Evolutionary conservation across 1,140 invertebrate species (phyloP), one percentile per base, ranked within the genome.

Genomic region (Drosophila pandora): DNA sequence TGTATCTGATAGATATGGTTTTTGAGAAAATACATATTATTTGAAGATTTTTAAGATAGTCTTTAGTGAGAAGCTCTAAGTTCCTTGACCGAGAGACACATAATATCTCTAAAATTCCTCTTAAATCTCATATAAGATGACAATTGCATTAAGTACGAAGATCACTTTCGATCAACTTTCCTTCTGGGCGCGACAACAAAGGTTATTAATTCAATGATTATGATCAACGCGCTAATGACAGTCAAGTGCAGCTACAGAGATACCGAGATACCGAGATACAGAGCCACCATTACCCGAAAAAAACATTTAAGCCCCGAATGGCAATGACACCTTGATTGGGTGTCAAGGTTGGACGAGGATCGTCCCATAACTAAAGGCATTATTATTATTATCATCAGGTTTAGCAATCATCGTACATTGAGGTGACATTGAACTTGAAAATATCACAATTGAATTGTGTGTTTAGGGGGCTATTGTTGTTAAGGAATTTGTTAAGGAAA

Each of bases 181-280:
- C 52, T 74, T 59, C 32, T 37, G 13, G 6, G 50, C 37, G 45
- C 71, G 17, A 64, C 71, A 52, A 76, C 70, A 74, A 48, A 81
- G 73, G 76, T 68, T 87, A 87, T 87, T 88, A 87, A 87, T 79
- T 87, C 53, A 87, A 87, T 87, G 82, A 88, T 87, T 87, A 87
- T 87, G 79, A 88, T 88, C 63, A 64, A 60, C 60, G 57, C 79
- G 82, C 82, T 87, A 87, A 87, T 87, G 83, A 87, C 71, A 79
- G 56, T 88, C 82, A 87, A 87, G 82, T 87, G 83, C 82, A 87
- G 52, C 63, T 30, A 52, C 54, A 17, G 17, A 17, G 17, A 17
- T 17, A 17, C 17, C 0, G 17, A 17, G 17, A 0, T 17, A 17
- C 17, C 17, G 17, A 17, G 17, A 17, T 17, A 17, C 17, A 17